Base-by-base conservation (phyloP, 2,113 vertebrate genomes). In the Pithys albifrons region DNA sequence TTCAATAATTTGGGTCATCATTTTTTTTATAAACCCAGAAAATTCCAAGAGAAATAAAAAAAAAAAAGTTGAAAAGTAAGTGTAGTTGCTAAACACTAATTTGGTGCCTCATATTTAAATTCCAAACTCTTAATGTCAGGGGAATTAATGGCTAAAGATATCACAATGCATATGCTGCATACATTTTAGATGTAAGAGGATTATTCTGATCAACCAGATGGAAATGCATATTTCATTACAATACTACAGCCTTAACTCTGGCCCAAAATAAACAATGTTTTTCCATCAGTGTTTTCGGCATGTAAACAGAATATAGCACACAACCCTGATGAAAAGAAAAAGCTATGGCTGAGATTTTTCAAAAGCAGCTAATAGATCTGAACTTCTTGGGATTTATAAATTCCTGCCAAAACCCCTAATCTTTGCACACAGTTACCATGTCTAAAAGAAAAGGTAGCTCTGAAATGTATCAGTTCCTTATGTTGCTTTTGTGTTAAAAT, bases 151-250 rank as follows among this genome's bases (percentile, higher is more conserved):
- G 65, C 75, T 92, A 72, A 95, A 84, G 85, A 81, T 91, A 96
- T 90, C 59, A 77, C 77, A 89, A 86, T 2, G 25, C 39, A 3
- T 78, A 84, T 41, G 39, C 73, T 86, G 95, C 88, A 93, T 96
- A 55, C 25, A 96, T 91, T 95, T 93, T 69, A 90, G 35, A 92
- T 88, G 25, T 96, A 96, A 96, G 92, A 90, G 92, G 93, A 96
- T 96, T 96, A 96, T 91, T 96, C 64, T 86, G 83, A 96, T 95
- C 85, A 96, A 95, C 88, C 96, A 96, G 95, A 96, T 96, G 93
- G 95, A 96, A 96, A 95, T 95, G 49, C 92, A 95, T 97, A 95
- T 95, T 96, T 95, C 95, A 96, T 96, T 75, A 92, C 48, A 81
- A 65, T 71, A 65, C 69, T 67, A 78, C 43, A 71, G 69, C 76